phyloP scores from a whole-genome alignment of 2,888 invertebrate species.

The Barypeithes pellucidus region DNA sequence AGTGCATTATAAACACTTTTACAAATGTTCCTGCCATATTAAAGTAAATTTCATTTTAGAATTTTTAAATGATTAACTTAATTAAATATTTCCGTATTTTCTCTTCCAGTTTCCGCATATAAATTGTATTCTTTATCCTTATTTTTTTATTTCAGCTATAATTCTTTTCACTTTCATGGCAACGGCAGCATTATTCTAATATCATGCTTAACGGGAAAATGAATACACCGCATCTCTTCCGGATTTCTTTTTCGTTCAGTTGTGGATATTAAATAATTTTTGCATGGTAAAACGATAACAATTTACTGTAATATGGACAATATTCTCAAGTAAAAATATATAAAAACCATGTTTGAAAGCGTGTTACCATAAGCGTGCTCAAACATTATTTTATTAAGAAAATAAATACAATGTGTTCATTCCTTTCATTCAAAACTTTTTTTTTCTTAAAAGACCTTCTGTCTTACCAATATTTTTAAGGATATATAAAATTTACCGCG shows the following conservation, averaged over 20 bases:
- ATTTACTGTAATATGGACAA: neutral
- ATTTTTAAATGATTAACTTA: neutral
- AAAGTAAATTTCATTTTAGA: too few species aligned
- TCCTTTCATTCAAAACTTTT: too few species aligned
- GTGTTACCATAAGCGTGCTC: too few species aligned
- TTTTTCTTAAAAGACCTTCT: too few species aligned
- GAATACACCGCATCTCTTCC: conserved; percentile 7
- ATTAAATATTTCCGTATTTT: neutral
- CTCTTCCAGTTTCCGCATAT: neutral
- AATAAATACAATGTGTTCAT: too few species aligned
- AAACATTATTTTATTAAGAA: too few species aligned
- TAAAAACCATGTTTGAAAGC: too few species aligned
- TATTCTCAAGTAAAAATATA: too few species aligned
- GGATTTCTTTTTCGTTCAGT: neutral
- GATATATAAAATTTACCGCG: too few species aligned
- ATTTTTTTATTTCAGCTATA: conserved; percentile 13
- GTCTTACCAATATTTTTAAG: too few species aligned
- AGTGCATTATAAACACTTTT: too few species aligned
- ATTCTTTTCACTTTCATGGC: conserved; percentile 6
- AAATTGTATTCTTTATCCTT: conserved; percentile 3
- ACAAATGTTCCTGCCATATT: too few species aligned
- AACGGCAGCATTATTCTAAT: conserved; percentile 23
- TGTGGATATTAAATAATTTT: conserved; percentile 20
- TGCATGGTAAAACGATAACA: neutral
- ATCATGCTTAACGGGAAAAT: conserved; percentile 18